Evolutionary conservation across 2,797 vertebrate genomes (phyloP).

Genomic region (Hippocampus kuda): DNA sequence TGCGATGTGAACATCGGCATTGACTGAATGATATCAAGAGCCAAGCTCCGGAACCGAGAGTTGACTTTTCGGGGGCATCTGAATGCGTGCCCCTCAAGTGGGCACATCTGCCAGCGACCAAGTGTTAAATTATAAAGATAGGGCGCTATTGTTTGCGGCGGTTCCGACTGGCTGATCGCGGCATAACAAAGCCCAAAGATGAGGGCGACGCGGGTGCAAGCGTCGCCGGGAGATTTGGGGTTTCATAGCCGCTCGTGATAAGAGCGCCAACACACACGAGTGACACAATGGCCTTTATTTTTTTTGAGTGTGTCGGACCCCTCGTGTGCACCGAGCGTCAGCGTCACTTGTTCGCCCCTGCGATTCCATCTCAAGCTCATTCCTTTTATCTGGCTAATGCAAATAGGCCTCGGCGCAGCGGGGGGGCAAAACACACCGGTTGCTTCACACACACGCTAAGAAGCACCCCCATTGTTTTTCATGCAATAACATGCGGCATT

Average conservation of each 20-base stretch:
- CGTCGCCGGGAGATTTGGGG: slow-evolving; percentile 13
- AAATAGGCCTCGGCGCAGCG: slow-evolving; percentile 36
- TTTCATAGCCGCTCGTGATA: slow-evolving; percentile 1
- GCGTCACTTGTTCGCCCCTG: slow-evolving; percentile 10
- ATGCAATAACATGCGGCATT: slow-evolving; percentile 39
- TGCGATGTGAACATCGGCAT: slow-evolving; percentile 46
- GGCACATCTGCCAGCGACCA: slow-evolving; percentile 31
- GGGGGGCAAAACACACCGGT: slow-evolving; percentile 30
- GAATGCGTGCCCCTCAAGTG: slow-evolving; percentile 13
- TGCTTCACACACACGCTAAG: slow-evolving; percentile 11
- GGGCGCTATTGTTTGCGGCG: slow-evolving; percentile 37
- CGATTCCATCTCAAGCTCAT: slow-evolving; percentile 53
- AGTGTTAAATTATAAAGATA: slow-evolving; percentile 56
- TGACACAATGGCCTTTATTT: not conserved
- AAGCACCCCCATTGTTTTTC: slow-evolving; percentile 39
- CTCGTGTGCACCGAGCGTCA: not conserved
- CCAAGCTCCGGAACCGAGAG: slow-evolving; percentile 45
- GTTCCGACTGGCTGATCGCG: slow-evolving; percentile 36
- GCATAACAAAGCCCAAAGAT: slow-evolving; percentile 35
- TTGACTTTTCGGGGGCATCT: slow-evolving; percentile 17
- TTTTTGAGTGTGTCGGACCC: not conserved
- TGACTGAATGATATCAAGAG: slow-evolving; percentile 54
- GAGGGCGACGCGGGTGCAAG: slow-evolving; percentile 15
- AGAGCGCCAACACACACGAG: not conserved
- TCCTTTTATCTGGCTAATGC: slow-evolving; percentile 58